Conservation (phyloP, 2,797 vertebrate species). For the Channa striata region DNA sequence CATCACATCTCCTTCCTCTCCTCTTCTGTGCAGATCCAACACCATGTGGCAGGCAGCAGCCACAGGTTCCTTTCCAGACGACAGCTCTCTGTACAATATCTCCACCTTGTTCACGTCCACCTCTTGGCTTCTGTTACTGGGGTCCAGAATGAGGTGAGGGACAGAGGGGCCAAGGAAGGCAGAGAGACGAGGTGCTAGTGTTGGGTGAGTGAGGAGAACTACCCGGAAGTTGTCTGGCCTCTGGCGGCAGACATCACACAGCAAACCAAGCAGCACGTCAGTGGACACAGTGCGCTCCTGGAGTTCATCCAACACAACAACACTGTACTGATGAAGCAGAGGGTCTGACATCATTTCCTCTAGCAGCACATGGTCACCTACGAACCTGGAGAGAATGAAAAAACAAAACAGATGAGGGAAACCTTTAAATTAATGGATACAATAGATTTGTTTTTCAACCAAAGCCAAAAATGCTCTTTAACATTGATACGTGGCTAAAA, state of each 20-base stretch:
- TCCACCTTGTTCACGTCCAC: slow-evolving; percentile 42
- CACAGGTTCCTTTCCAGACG: slow-evolving; percentile 66
- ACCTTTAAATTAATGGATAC: neutral
- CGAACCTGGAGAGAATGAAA: slow-evolving; percentile 82
- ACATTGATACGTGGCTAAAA: neutral
- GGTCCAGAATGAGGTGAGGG: slow-evolving; percentile 82
- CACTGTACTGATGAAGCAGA: slow-evolving; percentile 87
- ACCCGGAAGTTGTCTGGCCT: slow-evolving; percentile 86
- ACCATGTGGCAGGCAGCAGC: slow-evolving; percentile 88
- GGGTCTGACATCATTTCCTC: slow-evolving; percentile 94
- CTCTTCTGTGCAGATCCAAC: slow-evolving; percentile 88
- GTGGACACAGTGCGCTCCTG: slow-evolving; percentile 94
- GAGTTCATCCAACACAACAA: slow-evolving; percentile 92
- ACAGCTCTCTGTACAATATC: slow-evolving; percentile 83
- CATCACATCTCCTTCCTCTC: slow-evolving; percentile 88
- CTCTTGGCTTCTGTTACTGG: neutral
- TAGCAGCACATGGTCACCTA: slow-evolving; percentile 91
- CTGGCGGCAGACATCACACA: slow-evolving; percentile 90
- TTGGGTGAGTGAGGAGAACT: slow-evolving; percentile 88
- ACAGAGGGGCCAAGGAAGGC: slow-evolving; percentile 85
- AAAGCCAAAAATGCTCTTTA: too few relatives aligned
- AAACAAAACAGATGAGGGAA: neutral
- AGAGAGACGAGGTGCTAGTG: slow-evolving; percentile 82
- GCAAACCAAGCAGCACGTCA: slow-evolving; percentile 91
- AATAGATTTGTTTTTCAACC: too few relatives aligned